Base-by-base conservation (phyloP, 2,113 vertebrate genomes). In the Dendropsophus ebraccatus region DNA sequence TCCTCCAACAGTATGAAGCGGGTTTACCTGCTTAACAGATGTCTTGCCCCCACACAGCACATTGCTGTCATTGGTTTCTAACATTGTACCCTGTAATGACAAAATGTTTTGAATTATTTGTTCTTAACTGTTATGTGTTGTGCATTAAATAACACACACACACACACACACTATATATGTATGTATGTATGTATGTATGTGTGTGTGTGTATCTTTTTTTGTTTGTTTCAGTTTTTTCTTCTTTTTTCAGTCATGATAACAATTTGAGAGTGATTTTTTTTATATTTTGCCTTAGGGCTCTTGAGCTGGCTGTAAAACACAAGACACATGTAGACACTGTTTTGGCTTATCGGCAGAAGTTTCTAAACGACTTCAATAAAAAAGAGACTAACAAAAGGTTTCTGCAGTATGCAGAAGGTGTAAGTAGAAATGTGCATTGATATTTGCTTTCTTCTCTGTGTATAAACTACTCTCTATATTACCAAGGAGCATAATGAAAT, bases 301-400 rank as follows among this genome's bases (percentile, higher is more conserved):
- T 99, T 88, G 97, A 99, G n/a, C 93, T 99, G 88, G 97, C 98
- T 74, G 95, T 99, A 88, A 99, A 99, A 92, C 95, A 99, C 90
- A 99, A 96, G 93, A 99, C 97, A 37, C 98, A 99, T 35, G 96
- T 99, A 87, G 98, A 99, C 93, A 99, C 98, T 0, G 97, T 99
- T 85, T 95, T 99, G 88, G 97, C 97, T 74, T 96, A 96, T 85
- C 95, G 97, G 88, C 94, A 95, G 21, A 97, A 95, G 91, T 99
- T 96, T 91, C 90, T 99, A 67, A 92, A 96, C 88, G 95, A 94
- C 82, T 98, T 97, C 90, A 92, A 94, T 84, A 98, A 96, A 88
- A 96, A 96, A 90, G 97, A 99, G 93, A 97, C 95, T 60, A 98
- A 96, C 92, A 96, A 96, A 87, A 95, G 96, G 56, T 99, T 97